Percentiles rank a stretch among this genome's conserved stretches.
These are phyloP conservation scores for Ridgeia piscesae DNA, from an alignment of 1,140 invertebrate genomes.

Conservation along the genomic window DNA sequence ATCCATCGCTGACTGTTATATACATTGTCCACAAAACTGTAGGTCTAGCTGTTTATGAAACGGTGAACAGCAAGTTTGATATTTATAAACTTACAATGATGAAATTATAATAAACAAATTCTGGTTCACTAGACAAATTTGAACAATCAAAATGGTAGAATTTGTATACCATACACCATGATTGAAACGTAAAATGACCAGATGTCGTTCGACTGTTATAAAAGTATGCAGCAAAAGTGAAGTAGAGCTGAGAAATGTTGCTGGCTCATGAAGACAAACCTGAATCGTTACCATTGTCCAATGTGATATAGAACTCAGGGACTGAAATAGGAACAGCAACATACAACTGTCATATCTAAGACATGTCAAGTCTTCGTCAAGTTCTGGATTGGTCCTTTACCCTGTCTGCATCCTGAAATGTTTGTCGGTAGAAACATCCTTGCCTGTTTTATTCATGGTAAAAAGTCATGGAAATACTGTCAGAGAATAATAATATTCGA, in stretches of 20 bases:
- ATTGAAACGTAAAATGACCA: neutral
- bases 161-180: neutral
- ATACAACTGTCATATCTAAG: neutral
- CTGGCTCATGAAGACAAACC: neutral
- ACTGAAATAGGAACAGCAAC: neutral
- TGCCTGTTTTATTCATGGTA: neutral
- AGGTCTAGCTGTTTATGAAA: neutral
- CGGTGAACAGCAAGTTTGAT: neutral
- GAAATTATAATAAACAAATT: neutral
- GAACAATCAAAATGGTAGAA: neutral
- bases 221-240: neutral
- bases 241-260: neutral
- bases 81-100: neutral
- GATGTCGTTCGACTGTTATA: neutral
- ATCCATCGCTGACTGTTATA: no score
- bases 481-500: no score
- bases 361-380: neutral
- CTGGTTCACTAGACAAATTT: neutral
- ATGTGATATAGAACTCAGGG: neutral
- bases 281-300: neutral
- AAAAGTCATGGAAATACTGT: neutral
- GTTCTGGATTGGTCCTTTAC: neutral
- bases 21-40: neutral
- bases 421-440: neutral
- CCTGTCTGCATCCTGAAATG: neutral